Evolutionary conservation across 2,113 vertebrate species (phyloP), one percentile per base, ranked within the genome.

Genomic region (Charadrius vociferus): DNA sequence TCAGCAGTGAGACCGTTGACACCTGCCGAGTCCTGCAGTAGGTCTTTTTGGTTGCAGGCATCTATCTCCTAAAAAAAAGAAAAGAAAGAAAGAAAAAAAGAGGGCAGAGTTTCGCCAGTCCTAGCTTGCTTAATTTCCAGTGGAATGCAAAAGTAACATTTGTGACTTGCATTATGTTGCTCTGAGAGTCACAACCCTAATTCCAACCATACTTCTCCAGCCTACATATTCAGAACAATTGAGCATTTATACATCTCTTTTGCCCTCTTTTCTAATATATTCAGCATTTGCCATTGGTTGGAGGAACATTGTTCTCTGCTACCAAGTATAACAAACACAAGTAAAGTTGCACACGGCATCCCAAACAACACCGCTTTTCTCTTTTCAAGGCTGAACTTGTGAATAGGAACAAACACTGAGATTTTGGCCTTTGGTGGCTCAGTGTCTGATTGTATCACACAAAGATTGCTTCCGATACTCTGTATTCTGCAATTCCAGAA

Each of bases 141-240:
- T 29, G 95, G 94, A 97, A 97, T 97, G 93, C 90, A 65, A 17
- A 89, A 97, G 94, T 92, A 87, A 79, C 94, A 36, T 94, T 97
- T 97, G 93, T 86, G 90, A 94, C 93, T 97, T 14, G 77, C 95
- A 74, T 97, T 95, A 79, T 93, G 96, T 68, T 93, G 85, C 96
- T 95, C 95, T 56, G 39, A 43, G 50, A 91, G 93, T 95, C 96
- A 97, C 90, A 96, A 56, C 95, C 81, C 96, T 96, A 97, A 99
- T 98, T 99, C 98, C 98, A 98, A 50, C 95, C 98, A 98, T 99
- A 97, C 53, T 98, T 98, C 90, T 62, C 78, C 98, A 96, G 92
- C 98, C 98, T 96, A 99, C 98, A 50, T 29, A 5, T n/a, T 52
- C 16, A 16, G 97, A 98, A 99, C 98, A 99, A 98, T 98, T 1